A percentile compares a stretch with the other conserved stretches of the same genome.
Conservation (phyloP, 2,888 invertebrate species). For the Chloromyia formosa region DNA sequence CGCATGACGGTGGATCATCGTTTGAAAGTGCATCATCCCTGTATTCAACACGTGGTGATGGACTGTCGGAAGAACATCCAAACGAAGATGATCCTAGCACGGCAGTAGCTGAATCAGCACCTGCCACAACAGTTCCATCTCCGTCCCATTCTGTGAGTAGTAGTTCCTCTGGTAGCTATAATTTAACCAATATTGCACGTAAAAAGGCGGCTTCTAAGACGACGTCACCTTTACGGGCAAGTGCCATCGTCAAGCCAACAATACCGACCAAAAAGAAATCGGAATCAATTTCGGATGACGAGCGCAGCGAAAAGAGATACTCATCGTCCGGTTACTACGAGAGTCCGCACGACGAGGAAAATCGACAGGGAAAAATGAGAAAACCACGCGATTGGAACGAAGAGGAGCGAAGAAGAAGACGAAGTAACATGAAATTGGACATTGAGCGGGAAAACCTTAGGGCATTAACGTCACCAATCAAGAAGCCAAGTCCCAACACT, state of each 20-base stretch:
- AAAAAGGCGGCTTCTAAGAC: constrained; percentile 50
- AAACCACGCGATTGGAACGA: constrained; percentile 68
- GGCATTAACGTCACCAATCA: constrained; percentile 65
- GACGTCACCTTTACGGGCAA: constrained; percentile 45
- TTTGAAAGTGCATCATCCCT: constrained; percentile 87
- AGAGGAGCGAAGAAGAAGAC: constrained; percentile 76
- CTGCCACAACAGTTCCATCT: constrained; percentile 56
- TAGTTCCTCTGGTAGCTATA: constrained; percentile 69
- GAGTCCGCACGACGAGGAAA: constrained; percentile 74
- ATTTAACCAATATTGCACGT: constrained; percentile 61
- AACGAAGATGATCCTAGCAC: constrained; percentile 62
- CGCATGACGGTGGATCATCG: constrained; percentile 83
- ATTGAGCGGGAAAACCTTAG: constrained; percentile 71
- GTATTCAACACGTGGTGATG: constrained; percentile 80
- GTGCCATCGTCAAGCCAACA: constrained; percentile 33
- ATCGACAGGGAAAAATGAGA: constrained; percentile 55
- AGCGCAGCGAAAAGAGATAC: constrained; percentile 73
- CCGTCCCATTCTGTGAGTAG: constrained; percentile 69
- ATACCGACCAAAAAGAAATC: constrained; percentile 60
- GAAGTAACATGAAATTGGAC: constrained; percentile 80
- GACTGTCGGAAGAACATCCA: constrained; percentile 70
- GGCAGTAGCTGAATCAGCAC: constrained; percentile 24
- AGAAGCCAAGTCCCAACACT: constrained; percentile 53
- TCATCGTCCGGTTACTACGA: constrained; percentile 80
- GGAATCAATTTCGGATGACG: constrained; percentile 73